A percentile compares a stretch with the other conserved stretches of the same genome.
These are phyloP conservation scores for Gobio gobio DNA, from an alignment of 2,113 vertebrate species.

Conservation along the genomic window DNA sequence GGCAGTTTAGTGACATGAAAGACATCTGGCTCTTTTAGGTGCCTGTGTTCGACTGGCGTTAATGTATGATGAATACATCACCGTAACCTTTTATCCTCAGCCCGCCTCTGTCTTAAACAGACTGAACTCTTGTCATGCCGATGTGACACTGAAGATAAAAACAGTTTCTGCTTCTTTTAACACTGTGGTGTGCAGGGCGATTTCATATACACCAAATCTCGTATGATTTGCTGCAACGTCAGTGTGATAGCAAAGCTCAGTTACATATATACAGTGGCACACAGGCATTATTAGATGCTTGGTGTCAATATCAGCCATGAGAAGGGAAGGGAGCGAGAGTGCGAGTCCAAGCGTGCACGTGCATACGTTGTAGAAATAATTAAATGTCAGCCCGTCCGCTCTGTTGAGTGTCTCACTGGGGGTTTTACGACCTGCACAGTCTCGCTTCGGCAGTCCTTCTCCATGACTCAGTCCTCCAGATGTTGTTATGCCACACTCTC, in stretches of 20 bases:
- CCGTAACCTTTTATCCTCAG: not conserved
- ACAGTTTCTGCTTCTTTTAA: conserved; percentile 25
- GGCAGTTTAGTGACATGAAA: not conserved
- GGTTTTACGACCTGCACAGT: conserved; percentile 62
- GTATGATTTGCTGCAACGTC: conserved; percentile 42
- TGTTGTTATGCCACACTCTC: conserved; percentile 23
- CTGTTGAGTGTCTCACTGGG: conserved; percentile 61
- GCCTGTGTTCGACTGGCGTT: not conserved
- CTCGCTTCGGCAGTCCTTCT: conserved; percentile 56
- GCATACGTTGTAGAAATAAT: conserved; percentile 69
- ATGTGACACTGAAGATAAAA: not conserved
- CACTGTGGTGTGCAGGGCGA: not conserved
- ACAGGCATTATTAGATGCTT: conserved; percentile 13
- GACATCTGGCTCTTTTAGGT: not conserved
- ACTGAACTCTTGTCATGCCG: not conserved
- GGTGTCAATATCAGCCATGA: not conserved
- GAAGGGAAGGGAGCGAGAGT: not conserved
- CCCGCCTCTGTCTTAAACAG: not conserved
- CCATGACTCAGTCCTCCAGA: conserved; percentile 59
- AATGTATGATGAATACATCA: not conserved
- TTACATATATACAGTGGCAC: conserved; percentile 32
- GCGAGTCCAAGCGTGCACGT: conserved; percentile 17
- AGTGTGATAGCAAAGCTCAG: not conserved
- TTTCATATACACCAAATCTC: conserved; percentile 30
- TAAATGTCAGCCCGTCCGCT: conserved; percentile 66